These are phyloP conservation scores for Zosterops hypoxanthus DNA, from an alignment of 2,113 vertebrate genomes.

Conservation along the genomic window DNA sequence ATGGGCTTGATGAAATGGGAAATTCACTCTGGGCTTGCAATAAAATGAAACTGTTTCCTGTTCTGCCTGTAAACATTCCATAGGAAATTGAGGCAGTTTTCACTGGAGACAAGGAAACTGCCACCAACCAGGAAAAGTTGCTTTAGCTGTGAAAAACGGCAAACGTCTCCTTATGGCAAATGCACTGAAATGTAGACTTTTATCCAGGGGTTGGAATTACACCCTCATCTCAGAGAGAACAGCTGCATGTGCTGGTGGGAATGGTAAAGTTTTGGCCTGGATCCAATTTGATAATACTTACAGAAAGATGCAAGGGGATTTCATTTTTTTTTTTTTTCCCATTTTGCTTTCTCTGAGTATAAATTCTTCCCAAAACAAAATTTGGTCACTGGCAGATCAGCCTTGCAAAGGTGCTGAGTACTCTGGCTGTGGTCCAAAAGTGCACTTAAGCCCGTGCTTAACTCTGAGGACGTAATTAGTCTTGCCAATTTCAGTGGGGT, in stretches of 20 bases:
- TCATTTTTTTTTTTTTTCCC: no score
- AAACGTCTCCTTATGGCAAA: slow-evolving; percentile 7
- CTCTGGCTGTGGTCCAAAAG: slow-evolving; percentile 31
- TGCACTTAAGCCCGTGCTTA: slow-evolving; percentile 47
- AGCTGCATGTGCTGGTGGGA: slow-evolving; percentile 57
- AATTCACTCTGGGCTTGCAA: not conserved
- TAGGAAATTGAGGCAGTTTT: slow-evolving; percentile 54
- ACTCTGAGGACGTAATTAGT: slow-evolving; percentile 33
- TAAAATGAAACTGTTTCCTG: slow-evolving; percentile 26
- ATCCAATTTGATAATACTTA: slow-evolving; percentile 35
- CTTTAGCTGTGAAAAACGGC: slow-evolving; percentile 4
- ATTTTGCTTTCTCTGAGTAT: not conserved
- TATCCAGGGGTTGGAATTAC: slow-evolving; percentile 58
- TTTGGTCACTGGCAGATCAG: not conserved
- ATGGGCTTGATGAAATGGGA: not conserved
- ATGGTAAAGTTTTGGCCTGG: slow-evolving; percentile 21
- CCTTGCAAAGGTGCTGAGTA: slow-evolving; percentile 10
- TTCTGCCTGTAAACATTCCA: slow-evolving; percentile 38
- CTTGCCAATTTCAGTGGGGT: not conserved
- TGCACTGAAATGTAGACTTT: slow-evolving; percentile 40
- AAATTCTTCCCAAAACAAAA: not conserved
- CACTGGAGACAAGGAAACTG: slow-evolving; percentile 5
- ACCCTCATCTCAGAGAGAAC: slow-evolving; percentile 28
- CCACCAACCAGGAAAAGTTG: slow-evolving; percentile 5
- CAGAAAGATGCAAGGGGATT: not conserved